Evolutionary conservation across 2,113 vertebrate genomes (phyloP), one percentile per base, ranked within the genome.

Genomic region (Pterocles gutturalis): DNA sequence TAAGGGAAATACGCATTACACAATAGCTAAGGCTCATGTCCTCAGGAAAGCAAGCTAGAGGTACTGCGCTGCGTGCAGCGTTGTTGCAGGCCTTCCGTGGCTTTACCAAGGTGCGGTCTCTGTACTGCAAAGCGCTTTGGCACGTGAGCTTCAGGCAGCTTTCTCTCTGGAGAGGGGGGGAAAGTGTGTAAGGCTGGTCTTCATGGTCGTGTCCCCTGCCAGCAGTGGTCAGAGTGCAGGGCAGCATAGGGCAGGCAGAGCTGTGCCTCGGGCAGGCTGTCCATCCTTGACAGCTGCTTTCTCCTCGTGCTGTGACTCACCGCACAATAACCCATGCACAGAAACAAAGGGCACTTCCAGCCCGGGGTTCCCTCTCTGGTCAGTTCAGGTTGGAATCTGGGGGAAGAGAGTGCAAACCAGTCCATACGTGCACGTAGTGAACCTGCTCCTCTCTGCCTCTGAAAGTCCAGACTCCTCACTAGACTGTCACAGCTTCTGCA

Each of bases 341-440:
- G 60, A 48, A 67, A n/a, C 53, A 54, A 73, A 61, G 38, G 46
- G 45, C 73, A 60, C 8, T 85, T 80, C 46, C 77, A 71, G 28
- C 18, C 57, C 0, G 0, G 1, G 4, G 49, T 9, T 79, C 36
- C 48, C 54, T 28, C 90, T 61, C 43, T 25, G 53, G 18, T 19
- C 71, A 54, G 53, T 21, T 67, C 41, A 17, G 31, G n/a, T 67
- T 22, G 57, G 46, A 80, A 22, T 31, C 10, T 11, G 34, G 38
- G 55, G 21, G 67, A 45, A 21, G 15, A 51, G 18, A 45, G 19
- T 7, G 26, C 38, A 70, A 65, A 70, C 38, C 49, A 48, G 51
- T 13, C 60, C 24, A 3, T 3, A 6, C 1, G 26, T 2, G 5
- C 22, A 36, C 0, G 0, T 13, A 43, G 38, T 4, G 64, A 66